phyloP scores from a whole-genome alignment of 2,113 vertebrate genomes.

The Balaeniceps rex region DNA sequence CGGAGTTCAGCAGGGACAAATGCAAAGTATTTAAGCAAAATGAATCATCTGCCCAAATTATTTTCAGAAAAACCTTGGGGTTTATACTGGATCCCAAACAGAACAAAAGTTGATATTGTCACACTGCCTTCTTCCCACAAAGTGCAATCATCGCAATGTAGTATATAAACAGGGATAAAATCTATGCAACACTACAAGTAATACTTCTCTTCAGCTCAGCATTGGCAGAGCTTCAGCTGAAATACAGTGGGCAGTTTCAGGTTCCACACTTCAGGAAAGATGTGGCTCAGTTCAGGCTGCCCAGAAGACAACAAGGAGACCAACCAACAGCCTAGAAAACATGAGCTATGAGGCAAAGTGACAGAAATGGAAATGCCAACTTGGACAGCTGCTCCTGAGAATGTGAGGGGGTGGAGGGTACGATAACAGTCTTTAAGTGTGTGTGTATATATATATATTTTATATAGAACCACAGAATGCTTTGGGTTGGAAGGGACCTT shows the following conservation, averaged over 20 bases:
- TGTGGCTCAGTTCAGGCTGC: neutral
- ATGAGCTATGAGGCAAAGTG: fast-evolving
- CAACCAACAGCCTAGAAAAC: neutral
- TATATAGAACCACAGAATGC: too few relatives aligned
- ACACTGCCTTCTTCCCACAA: neutral
- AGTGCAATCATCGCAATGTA: neutral
- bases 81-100: neutral
- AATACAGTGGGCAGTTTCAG: neutral
- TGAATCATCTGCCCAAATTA: neutral
- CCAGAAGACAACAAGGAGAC: neutral
- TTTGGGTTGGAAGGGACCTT: too few relatives aligned
- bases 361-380: neutral
- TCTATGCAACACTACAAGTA: neutral
- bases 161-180: neutral
- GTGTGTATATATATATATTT: fast-evolving
- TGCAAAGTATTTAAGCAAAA: neutral
- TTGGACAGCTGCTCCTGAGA: neutral
- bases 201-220: neutral
- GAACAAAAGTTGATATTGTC: neutral
- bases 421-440: neutral
- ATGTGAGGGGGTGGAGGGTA: neutral
- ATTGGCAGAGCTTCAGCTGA: neutral
- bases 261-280: neutral
- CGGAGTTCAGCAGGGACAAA: neutral
- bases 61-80: neutral